Base-by-base conservation (phyloP, 2,888 invertebrate genomes). In the Muschampia plurimacula region DNA sequence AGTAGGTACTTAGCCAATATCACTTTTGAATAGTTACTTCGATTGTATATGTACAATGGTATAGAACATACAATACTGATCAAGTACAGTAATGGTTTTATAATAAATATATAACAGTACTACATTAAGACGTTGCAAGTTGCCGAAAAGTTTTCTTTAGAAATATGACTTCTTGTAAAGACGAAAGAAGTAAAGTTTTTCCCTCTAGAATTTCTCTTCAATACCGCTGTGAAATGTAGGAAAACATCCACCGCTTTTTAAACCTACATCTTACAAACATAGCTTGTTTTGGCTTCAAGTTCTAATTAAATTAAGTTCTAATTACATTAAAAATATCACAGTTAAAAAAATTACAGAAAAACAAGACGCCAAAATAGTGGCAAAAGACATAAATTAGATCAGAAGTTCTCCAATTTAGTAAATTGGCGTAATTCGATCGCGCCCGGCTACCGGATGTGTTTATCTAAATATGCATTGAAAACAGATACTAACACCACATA, bases 391-490 rank as follows among this genome's bases (percentile, higher is more conserved):
- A 67, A 32, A 67, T 67, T 59, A 67, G 57, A 13, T 57, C 67
- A 67, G 41, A 57, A 41, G 36, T 41, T 28, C 63, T 55, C 55
- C 69, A 62, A 63, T 70, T 70, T 70, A 64, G 55, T 64, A 55
- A 73, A 77, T 79, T 77, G 72, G 75, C 73, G 84, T 81, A 84
- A 85, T 79, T 74, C 73, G 80, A 84, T 74, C 75, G 66, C 64
- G 73, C 74, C 75, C 69, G 46, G 69, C 67, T 72, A 76, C 81
- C 83, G 84, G 84, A 85, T 82, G 81, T 82, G 75, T 78, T 79
- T 85, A 83, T 82, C 82, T 81, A 80, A 80, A 81, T 82, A 79
- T 71, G 75, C 73, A 65, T 67, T 74, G 76, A 74, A 77, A 77
- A 74, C 71, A 67, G 74, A 76, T 74, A 67, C 71, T 71, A n/a